These are phyloP conservation scores for Polylopha cassiicola DNA, from an alignment of 2,888 invertebrate genomes.

Conservation along the genomic window DNA sequence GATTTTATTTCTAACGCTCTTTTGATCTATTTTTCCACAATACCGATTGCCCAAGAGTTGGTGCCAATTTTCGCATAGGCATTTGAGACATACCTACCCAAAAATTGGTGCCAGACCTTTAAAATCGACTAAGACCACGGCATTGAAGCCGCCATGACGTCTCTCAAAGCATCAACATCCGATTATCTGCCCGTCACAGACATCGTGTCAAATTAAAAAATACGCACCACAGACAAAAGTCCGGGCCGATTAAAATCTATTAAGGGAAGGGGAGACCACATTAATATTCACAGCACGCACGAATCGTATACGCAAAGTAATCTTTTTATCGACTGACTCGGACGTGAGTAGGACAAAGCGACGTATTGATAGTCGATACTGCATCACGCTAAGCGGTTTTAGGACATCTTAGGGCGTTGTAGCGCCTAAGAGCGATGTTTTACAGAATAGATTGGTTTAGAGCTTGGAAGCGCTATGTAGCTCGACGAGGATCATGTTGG, in stretches of 20 bases:
- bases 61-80: no score
- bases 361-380: conserved; percentile 7
- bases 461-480: no score
- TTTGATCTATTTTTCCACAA: no score
- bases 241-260: conserved; percentile 72
- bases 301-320: conserved; percentile 67
- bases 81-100: no score
- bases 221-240: conserved; percentile 43
- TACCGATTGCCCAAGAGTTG: no score
- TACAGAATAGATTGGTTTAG: no score
- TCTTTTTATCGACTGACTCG: conserved; percentile 67
- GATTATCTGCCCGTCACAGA: conserved; percentile 16
- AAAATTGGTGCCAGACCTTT: no score
- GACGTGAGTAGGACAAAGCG: conserved; percentile 32
- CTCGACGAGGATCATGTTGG: no score
- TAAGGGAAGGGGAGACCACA: conserved; percentile 57
- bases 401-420: conserved; percentile 14
- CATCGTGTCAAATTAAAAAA: conserved; percentile 36
- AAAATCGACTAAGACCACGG: no score
- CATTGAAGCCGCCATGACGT: neutral
- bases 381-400: conserved; percentile 6
- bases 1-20: no score
- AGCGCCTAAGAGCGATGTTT: no score
- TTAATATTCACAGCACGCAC: conserved; percentile 73
- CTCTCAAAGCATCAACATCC: conserved; percentile 10